phyloP scores from a whole-genome alignment of 2,797 vertebrate genomes.

The Acestrorhynchus altus region DNA sequence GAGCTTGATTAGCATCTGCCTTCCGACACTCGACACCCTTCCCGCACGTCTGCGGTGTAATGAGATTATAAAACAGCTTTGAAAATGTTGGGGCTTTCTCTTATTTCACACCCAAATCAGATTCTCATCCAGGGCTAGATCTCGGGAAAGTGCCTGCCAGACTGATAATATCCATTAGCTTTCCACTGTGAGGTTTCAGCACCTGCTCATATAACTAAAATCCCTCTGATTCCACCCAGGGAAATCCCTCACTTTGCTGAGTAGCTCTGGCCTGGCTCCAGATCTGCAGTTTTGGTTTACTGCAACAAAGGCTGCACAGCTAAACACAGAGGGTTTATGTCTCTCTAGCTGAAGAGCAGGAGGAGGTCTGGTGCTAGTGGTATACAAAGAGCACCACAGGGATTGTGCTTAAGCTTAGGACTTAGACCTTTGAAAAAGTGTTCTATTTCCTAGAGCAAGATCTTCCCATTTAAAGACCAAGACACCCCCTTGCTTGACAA shows the following conservation, averaged over 20 bases:
- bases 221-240: constrained; percentile 41
- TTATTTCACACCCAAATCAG: constrained; percentile 46
- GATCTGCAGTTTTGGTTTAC: constrained; percentile 36
- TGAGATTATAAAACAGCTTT: constrained; percentile 22
- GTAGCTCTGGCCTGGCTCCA: constrained; percentile 42
- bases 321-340: background rate
- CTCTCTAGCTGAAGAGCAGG: background rate
- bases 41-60: constrained; percentile 42
- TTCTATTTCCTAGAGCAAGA: no score
- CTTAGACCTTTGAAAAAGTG: no score
- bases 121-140: constrained; percentile 37
- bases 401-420: no score
- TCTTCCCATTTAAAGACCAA: no score
- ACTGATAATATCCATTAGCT: constrained; percentile 48
- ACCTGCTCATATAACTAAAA: constrained; percentile 60
- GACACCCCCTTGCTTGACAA: no score
- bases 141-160: constrained; percentile 33
- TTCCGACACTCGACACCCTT: constrained; percentile 29
- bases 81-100: constrained; percentile 15
- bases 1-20: constrained; percentile 16
- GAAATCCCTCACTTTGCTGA: constrained; percentile 24
- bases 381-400: no score
- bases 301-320: constrained; percentile 31
- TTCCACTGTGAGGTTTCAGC: constrained; percentile 59
- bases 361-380: background rate